Evolutionary conservation across 2,113 vertebrate genomes (phyloP).

Genomic region (Mus pahari): DNA sequence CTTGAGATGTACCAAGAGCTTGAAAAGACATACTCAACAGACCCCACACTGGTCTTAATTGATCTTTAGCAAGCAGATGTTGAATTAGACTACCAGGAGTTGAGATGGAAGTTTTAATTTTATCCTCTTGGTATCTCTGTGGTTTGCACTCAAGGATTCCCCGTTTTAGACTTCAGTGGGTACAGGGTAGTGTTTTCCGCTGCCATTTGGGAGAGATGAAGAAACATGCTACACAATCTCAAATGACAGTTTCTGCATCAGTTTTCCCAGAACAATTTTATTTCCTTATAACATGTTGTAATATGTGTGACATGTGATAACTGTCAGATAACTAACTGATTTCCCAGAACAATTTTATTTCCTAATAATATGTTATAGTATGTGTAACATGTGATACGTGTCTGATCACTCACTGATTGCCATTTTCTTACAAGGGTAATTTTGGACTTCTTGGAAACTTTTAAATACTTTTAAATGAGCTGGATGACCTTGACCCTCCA

Average conservation of each 20-base stretch:
- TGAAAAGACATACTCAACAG: not conserved
- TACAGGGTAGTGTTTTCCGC: not conserved
- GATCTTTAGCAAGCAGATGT: not conserved
- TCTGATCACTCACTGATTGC: not conserved
- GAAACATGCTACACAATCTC: not conserved
- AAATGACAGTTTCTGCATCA: not conserved
- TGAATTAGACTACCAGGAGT: not conserved
- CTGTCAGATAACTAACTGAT: not conserved
- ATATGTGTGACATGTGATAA: not conserved
- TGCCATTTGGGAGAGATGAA: not conserved
- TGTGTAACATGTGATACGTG: not conserved
- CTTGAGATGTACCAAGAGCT: not conserved
- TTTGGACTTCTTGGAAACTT: not conserved
- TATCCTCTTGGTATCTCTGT: not conserved
- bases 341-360: not conserved
- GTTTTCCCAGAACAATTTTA: not conserved
- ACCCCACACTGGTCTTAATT: not conserved
- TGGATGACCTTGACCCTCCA: constrained; percentile 7
- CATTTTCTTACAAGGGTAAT: constrained; percentile 7
- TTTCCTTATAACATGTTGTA: not conserved
- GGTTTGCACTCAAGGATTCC: not conserved
- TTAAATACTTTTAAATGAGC: not conserved
- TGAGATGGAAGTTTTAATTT: not conserved
- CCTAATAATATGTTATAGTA: not conserved
- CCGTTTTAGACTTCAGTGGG: not conserved